Conservation (phyloP, 2,797 vertebrate genomes). For the Hemibagrus guttatus region DNA sequence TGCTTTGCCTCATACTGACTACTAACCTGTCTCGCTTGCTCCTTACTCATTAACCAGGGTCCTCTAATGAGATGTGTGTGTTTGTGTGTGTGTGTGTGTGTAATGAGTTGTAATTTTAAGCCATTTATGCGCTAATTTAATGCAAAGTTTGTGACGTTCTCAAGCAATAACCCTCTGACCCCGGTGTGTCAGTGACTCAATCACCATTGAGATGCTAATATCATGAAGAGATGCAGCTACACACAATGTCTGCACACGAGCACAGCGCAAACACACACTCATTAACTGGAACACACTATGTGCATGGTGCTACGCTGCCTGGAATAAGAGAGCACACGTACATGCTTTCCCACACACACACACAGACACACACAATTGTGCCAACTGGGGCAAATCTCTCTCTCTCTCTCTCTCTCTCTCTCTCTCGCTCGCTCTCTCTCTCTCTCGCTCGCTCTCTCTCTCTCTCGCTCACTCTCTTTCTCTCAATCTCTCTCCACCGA, state of each 20-base stretch:
- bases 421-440: neutral
- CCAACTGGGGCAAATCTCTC: constrained; percentile 21
- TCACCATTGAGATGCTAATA: neutral
- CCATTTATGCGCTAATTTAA: constrained; percentile 10
- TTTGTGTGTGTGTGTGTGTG: constrained; percentile 23
- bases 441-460: neutral
- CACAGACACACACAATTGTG: constrained; percentile 16
- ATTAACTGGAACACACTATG: neutral
- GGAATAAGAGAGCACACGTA: constrained; percentile 6
- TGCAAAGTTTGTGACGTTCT: constrained; percentile 28
- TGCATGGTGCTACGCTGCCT: neutral
- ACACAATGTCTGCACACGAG: neutral
- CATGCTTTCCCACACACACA: constrained; percentile 27
- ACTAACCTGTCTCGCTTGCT: neutral
- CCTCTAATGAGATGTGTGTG: constrained; percentile 18
- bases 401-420: neutral
- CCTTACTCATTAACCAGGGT: constrained; percentile 42
- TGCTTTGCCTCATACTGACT: neutral
- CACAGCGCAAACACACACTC: neutral
- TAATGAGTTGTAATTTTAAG: constrained; percentile 29
- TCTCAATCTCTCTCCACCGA: neutral
- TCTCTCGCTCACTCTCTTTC: neutral
- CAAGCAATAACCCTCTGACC: constrained; percentile 13
- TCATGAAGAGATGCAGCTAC: neutral
- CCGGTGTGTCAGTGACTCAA: neutral